Conservation (phyloP, 2,113 vertebrate genomes). For the Falco punctatus region DNA sequence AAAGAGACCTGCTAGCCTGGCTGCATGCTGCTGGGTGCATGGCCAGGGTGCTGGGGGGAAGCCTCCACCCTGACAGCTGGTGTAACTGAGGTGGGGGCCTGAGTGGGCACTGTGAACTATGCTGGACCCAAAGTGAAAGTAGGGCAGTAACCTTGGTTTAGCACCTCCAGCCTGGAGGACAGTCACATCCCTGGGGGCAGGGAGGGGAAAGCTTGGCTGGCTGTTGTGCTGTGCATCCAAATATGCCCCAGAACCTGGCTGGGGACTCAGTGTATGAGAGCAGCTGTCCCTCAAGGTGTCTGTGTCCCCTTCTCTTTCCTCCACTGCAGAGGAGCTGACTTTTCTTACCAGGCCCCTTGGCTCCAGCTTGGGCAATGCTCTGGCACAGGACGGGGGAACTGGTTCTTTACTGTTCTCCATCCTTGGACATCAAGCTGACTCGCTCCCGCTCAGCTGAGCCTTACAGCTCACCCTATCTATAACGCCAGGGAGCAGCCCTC, state of each 20-base stretch:
- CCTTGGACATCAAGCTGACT: background rate
- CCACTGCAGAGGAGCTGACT: background rate
- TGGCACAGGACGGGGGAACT: no score
- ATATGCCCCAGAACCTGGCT: background rate
- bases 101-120: background rate
- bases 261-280: background rate
- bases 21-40: background rate
- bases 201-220: background rate
- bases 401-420: background rate
- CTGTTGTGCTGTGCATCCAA: background rate
- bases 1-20: background rate
- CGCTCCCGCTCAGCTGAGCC: background rate
- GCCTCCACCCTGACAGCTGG: background rate
- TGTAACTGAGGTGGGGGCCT: background rate
- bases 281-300: background rate
- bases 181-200: no score
- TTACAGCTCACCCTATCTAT: background rate
- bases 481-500: background rate
- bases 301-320: background rate
- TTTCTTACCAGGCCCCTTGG: background rate
- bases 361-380: background rate
- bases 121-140: background rate
- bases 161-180: background rate
- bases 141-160: background rate
- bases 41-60: background rate